Conservation (phyloP, 2,888 invertebrate genomes). For the Balanococcus diminutus region DNA sequence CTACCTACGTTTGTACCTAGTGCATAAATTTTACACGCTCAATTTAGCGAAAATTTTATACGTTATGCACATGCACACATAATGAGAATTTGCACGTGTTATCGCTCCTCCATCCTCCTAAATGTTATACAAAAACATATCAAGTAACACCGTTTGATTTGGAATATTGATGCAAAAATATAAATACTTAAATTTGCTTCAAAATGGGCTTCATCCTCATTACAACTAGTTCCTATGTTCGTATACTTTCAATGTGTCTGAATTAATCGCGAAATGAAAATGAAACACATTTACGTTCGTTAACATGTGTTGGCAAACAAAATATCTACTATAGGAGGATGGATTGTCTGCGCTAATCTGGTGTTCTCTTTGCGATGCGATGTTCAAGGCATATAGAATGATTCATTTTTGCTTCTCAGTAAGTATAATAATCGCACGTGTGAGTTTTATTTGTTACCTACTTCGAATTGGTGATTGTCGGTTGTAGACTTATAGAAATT, state of each 20-base stretch:
- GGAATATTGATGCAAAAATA: too few species aligned
- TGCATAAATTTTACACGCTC: too few species aligned
- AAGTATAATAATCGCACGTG: slow-evolving; percentile 8
- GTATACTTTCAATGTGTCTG: too few species aligned
- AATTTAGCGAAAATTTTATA: not conserved
- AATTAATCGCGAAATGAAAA: not conserved
- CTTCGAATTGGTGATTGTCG: not conserved
- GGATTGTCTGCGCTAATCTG: not conserved
- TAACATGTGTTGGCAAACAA: not conserved
- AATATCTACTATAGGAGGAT: not conserved
- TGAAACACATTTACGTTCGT: not conserved
- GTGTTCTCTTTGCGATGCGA: not conserved
- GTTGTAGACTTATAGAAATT: not conserved
- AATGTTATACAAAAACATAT: too few species aligned
- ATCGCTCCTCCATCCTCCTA: too few species aligned
- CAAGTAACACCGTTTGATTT: too few species aligned
- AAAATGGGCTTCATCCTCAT: too few species aligned
- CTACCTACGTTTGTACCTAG: too few species aligned
- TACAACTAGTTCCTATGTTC: too few species aligned
- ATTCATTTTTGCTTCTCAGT: slow-evolving; percentile 25
- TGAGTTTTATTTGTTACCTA: not conserved
- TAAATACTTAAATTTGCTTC: too few species aligned
- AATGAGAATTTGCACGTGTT: not conserved
- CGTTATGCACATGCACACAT: not conserved
- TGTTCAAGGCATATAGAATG: not conserved